Conservation (phyloP, 2,113 vertebrate species). For the Aythya baeri region DNA sequence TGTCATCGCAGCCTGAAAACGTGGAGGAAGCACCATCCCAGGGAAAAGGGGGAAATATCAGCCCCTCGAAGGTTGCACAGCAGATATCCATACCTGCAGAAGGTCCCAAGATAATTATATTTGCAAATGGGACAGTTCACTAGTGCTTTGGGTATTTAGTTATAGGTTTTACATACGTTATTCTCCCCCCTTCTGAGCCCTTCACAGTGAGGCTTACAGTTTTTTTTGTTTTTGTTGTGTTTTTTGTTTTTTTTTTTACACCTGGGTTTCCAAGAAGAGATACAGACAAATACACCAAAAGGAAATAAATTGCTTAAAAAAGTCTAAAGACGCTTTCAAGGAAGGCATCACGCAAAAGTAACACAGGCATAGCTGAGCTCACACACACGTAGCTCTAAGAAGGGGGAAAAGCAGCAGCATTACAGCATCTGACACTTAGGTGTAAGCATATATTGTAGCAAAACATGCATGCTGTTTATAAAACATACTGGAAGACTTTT, state of each 20-base stretch:
- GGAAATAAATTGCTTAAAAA: not conserved
- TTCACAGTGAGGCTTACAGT: fast-evolving
- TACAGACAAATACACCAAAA: not conserved
- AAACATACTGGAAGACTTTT: not conserved
- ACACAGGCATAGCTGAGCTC: not conserved
- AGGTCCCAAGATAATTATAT: fast-evolving
- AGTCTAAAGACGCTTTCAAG: not conserved
- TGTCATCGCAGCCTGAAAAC: fast-evolving
- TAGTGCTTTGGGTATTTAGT: not conserved
- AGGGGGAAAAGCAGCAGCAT: not conserved
- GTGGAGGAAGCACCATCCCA: not conserved
- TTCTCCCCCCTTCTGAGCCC: not conserved
- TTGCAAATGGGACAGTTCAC: not conserved
- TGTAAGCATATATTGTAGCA: not conserved
- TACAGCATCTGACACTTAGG: not conserved
- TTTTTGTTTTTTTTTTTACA: not conserved
- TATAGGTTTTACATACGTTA: not conserved
- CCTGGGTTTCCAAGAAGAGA: not conserved
- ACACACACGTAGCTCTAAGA: not conserved
- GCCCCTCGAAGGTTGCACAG: not conserved
- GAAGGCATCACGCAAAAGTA: not conserved
- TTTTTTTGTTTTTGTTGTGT: not conserved
- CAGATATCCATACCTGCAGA: not conserved
- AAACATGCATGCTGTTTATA: not conserved
- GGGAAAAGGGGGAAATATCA: fast-evolving